These are phyloP conservation scores for Atherix ibis DNA, from an alignment of 2,888 invertebrate species.

Conservation along the genomic window DNA sequence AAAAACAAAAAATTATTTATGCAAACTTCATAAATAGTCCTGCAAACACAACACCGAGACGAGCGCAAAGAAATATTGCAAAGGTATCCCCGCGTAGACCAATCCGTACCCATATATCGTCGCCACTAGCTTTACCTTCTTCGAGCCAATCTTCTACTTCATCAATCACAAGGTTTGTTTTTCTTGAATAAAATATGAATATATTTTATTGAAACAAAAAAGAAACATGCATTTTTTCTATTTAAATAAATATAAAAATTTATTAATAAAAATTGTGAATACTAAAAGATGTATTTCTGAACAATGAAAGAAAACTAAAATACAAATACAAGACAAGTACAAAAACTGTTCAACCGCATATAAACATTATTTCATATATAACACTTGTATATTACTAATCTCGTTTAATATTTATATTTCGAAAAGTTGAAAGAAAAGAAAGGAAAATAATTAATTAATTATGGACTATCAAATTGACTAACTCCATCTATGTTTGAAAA, in stretches of 20 bases:
- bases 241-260: not conserved
- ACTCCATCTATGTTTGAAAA: not conserved
- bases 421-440: too few species aligned
- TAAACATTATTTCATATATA: not conserved
- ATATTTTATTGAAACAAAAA: not conserved
- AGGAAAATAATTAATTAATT: not conserved
- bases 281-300: not conserved
- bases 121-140: constrained; percentile 28
- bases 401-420: too few species aligned
- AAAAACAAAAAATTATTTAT: too few species aligned
- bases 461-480: not conserved
- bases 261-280: not conserved
- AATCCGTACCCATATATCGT: constrained; percentile 29
- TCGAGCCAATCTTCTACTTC: constrained; percentile 21
- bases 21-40: too few species aligned
- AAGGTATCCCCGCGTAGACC: constrained; percentile 26
- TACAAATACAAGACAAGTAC: not conserved
- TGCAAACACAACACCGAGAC: constrained; percentile 11
- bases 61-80: constrained; percentile 19
- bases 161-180: constrained; percentile 9
- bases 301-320: not conserved
- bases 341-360: not conserved
- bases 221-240: constrained; percentile 7
- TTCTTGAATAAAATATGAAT: constrained; percentile 3
- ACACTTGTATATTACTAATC: too few species aligned